Percentiles rank a stretch among this genome's conserved stretches.
These are phyloP conservation scores for Megalopta genalis DNA, from an alignment of 1,140 invertebrate species.

Conservation along the genomic window DNA sequence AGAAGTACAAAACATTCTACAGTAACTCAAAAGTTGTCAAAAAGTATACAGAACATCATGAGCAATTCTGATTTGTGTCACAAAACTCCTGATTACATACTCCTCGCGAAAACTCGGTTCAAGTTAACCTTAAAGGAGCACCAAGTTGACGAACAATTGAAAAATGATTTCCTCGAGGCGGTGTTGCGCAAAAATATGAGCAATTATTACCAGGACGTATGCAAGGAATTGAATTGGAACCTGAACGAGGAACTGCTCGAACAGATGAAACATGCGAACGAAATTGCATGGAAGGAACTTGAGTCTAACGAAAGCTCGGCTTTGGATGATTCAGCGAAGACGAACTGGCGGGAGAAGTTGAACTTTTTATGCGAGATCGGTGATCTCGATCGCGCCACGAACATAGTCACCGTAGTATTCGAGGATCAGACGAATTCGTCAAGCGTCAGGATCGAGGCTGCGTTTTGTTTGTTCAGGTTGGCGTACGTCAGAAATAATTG, in stretches of 20 bases:
- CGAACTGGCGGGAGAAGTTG: conserved; percentile 79
- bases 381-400: conserved; percentile 82
- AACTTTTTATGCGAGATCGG: conserved; percentile 88
- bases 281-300: conserved; percentile 84
- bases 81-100: conserved; percentile 69
- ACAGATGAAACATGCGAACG: conserved; percentile 84
- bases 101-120: conserved; percentile 68
- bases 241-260: conserved; percentile 81
- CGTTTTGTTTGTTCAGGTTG: conserved; percentile 91
- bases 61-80: conserved; percentile 16
- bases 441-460: conserved; percentile 89
- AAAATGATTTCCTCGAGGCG: conserved; percentile 60
- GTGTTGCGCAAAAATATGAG: conserved; percentile 81
- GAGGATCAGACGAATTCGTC: conserved; percentile 91
- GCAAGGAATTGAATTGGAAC: conserved; percentile 79
- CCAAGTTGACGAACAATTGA: conserved; percentile 60
- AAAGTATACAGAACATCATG: not conserved
- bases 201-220: conserved; percentile 86
- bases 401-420: conserved; percentile 86
- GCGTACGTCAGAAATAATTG: conserved; percentile 89
- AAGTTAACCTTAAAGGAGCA: conserved; percentile 63
- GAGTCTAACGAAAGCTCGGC: conserved; percentile 4
- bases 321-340: conserved; percentile 17
- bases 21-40: not conserved
- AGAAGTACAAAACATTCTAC: not conserved